A percentile compares a stretch with the other conserved stretches of the same genome.
Conservation (phyloP, 2,888 invertebrate genomes). For the Rhorus exstirpatorius region DNA sequence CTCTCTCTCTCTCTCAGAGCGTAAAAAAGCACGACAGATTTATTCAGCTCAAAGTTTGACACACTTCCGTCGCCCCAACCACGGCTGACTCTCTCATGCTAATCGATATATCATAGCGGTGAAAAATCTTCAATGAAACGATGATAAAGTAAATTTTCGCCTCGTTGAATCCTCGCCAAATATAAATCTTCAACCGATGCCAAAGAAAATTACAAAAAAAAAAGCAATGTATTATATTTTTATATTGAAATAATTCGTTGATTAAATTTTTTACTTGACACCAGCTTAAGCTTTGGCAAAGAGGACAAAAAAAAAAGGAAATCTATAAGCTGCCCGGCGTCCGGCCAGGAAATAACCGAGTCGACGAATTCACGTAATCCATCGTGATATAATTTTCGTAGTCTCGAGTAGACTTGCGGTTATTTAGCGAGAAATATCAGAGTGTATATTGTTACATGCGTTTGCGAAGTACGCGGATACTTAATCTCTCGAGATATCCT, state of each 20-base stretch:
- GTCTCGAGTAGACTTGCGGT: slow-evolving; percentile 46
- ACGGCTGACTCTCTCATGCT: neutral
- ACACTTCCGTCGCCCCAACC: slow-evolving; percentile 10
- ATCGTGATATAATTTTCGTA: slow-evolving; percentile 10
- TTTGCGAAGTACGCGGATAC: slow-evolving; percentile 4
- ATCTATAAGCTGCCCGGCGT: neutral
- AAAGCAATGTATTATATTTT: neutral
- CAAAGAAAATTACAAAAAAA: neutral
- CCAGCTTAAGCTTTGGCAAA: neutral
- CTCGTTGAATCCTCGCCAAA: too few species aligned
- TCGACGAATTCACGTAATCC: slow-evolving; percentile 43
- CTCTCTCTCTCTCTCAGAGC: too few species aligned
- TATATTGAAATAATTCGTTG: neutral
- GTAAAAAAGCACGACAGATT: slow-evolving; percentile 29
- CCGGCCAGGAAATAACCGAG: slow-evolving; percentile 10
- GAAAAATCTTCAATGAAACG: slow-evolving; percentile 5
- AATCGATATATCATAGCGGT: neutral
- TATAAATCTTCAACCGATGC: neutral
- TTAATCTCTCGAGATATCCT: slow-evolving; percentile 28
- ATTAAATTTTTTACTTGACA: neutral
- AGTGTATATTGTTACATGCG: slow-evolving; percentile 39
- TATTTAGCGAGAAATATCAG: neutral
- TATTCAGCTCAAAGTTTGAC: slow-evolving; percentile 33
- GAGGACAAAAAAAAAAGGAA: neutral
- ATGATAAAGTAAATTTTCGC: too few species aligned